These are phyloP conservation scores for Embidobia sp. DNA, from an alignment of 2,888 invertebrate genomes.

Conservation along the genomic window DNA sequence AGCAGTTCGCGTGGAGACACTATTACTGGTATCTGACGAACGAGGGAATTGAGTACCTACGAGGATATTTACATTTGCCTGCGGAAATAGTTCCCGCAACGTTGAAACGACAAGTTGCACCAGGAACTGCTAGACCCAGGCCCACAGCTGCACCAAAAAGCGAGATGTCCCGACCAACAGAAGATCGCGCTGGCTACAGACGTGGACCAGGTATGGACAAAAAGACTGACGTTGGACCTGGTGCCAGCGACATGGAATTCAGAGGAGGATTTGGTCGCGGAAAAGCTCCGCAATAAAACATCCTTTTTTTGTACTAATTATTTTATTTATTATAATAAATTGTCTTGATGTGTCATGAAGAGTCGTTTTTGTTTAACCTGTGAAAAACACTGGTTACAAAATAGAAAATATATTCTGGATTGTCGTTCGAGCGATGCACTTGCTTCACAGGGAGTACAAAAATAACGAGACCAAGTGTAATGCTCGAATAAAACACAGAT, in stretches of 20 bases:
- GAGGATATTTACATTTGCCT: conserved; percentile 97
- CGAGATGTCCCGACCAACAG: conserved; percentile 88
- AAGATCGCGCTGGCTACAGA: conserved; percentile 92
- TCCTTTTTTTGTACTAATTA: too few relatives aligned
- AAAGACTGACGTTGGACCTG: conserved; percentile 98
- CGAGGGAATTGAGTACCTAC: conserved; percentile 97
- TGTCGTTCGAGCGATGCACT: too few relatives aligned
- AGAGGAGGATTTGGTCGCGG: conserved; percentile 83
- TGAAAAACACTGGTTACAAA: too few relatives aligned
- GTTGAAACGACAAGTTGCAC: conserved; percentile 93
- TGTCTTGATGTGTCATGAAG: too few relatives aligned
- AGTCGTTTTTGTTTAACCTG: too few relatives aligned
- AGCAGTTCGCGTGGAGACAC: conserved; percentile 99
- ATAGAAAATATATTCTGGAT: too few relatives aligned
- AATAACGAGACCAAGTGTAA: too few relatives aligned
- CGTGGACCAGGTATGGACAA: conserved; percentile 93
- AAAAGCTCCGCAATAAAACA: conserved; percentile 76
- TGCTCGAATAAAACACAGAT: too few relatives aligned
- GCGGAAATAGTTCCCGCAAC: conserved; percentile 99
- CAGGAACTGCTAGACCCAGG: conserved; percentile 92
- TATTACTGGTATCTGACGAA: conserved; percentile 99
- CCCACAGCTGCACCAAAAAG: conserved; percentile 86
- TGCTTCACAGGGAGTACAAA: too few relatives aligned
- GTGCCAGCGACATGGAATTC: conserved; percentile 96
- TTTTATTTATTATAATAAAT: too few relatives aligned